phyloP scores from a whole-genome alignment of 1,140 invertebrate genomes.

The Nixonia krombeini region DNA sequence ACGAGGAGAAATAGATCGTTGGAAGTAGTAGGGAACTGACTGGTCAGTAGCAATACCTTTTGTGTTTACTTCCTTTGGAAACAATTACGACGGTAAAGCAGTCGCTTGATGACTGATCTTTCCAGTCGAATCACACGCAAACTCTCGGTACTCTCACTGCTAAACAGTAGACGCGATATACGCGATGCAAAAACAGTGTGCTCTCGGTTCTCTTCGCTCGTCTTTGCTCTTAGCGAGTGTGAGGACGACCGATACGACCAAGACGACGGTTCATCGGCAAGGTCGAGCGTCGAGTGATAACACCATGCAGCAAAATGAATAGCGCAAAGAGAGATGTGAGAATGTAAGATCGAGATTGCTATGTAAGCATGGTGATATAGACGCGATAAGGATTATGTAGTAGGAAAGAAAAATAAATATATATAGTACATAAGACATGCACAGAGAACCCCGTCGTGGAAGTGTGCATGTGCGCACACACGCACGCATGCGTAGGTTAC shows the following conservation, averaged over 20 bases:
- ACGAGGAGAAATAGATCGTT: constrained; percentile 8
- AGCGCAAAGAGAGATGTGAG: constrained; percentile 60
- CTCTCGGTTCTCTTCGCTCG: constrained; percentile 46
- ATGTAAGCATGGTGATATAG: constrained; percentile 58
- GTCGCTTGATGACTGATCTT: constrained; percentile 38
- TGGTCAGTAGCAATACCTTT: constrained; percentile 40
- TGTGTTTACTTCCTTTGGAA: constrained; percentile 38
- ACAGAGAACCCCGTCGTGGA: constrained; percentile 58
- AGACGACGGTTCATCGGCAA: constrained; percentile 41
- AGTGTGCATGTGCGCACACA: constrained; percentile 45
- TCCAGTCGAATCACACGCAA: constrained; percentile 40
- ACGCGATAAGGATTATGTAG: constrained; percentile 56
- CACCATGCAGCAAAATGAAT: constrained; percentile 58
- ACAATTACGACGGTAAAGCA: constrained; percentile 34
- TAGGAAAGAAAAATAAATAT: constrained; percentile 36
- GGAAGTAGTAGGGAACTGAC: constrained; percentile 9
- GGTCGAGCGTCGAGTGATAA: constrained; percentile 42
- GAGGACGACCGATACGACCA: constrained; percentile 40
- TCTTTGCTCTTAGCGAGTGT: constrained; percentile 32
- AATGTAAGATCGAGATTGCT: constrained; percentile 62
- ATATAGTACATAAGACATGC: constrained; percentile 59
- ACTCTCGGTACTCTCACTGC: constrained; percentile 31
- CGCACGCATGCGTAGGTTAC: constrained; percentile 17
- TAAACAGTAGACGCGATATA: constrained; percentile 24
- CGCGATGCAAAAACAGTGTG: constrained; percentile 21